These are phyloP conservation scores for Lathamus discolor DNA, from an alignment of 2,113 vertebrate species.

Conservation along the genomic window DNA sequence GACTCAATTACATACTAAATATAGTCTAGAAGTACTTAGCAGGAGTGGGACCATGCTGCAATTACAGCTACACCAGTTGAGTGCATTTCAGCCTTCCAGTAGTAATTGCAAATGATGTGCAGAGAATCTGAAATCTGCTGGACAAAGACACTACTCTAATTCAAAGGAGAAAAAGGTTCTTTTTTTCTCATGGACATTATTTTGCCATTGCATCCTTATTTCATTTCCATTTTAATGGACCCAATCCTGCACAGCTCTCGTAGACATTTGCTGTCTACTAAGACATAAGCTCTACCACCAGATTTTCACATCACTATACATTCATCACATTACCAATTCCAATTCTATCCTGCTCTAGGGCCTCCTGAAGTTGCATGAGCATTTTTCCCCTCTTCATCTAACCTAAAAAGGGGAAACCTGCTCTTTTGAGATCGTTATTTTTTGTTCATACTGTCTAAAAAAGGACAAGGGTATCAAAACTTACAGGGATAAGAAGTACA, in stretches of 20 bases:
- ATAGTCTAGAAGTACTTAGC: background rate
- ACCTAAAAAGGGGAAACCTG: background rate
- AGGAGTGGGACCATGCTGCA: background rate
- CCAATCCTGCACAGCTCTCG: background rate
- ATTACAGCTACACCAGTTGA: background rate
- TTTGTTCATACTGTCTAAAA: background rate
- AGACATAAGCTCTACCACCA: background rate
- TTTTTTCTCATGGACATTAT: background rate
- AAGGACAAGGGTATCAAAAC: background rate
- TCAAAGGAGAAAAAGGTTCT: background rate
- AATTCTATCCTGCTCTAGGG: background rate
- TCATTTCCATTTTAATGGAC: background rate
- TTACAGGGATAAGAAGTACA: background rate
- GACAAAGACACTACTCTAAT: background rate
- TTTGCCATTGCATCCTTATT: background rate
- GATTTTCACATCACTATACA: fast-evolving
- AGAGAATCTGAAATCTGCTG: background rate
- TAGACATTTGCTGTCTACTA: background rate
- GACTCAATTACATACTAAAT: background rate
- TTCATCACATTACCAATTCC: background rate
- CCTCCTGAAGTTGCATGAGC: background rate
- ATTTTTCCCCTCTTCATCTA: background rate
- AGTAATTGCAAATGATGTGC: background rate
- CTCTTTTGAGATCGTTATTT: background rate
- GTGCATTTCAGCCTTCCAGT: background rate